These are phyloP conservation scores for Nezara viridula DNA, from an alignment of 2,888 invertebrate genomes.

Conservation along the genomic window DNA sequence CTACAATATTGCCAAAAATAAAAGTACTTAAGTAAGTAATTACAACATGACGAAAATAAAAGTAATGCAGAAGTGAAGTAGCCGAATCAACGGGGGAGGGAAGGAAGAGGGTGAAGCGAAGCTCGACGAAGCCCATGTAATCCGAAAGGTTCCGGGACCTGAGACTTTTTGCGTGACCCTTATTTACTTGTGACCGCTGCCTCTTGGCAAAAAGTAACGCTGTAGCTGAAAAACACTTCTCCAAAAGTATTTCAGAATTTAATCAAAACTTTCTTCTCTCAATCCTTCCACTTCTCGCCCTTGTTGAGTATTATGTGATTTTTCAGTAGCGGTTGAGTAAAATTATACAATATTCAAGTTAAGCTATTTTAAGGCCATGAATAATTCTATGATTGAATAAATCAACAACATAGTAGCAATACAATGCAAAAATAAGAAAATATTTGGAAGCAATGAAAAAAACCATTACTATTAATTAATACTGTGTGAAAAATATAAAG, in stretches of 20 bases:
- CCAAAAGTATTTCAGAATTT: slow-evolving; percentile 28
- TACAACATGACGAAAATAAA: background rate
- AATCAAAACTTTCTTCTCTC: slow-evolving; percentile 39
- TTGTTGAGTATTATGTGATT: background rate
- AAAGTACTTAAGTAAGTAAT: no score
- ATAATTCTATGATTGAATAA: background rate
- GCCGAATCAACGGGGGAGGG: background rate
- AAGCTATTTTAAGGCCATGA: background rate
- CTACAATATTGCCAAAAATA: no score
- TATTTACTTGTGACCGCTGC: slow-evolving; percentile 22
- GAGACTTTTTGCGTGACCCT: slow-evolving; percentile 24
- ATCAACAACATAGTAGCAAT: background rate
- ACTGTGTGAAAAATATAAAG: no score
- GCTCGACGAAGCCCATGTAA: background rate
- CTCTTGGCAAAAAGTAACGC: background rate
- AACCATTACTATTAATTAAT: no score
- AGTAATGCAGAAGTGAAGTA: background rate
- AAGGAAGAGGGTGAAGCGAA: background rate
- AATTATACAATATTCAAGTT: background rate
- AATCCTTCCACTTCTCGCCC: background rate
- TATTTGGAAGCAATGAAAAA: no score
- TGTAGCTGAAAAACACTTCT: background rate
- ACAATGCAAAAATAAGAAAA: no score
- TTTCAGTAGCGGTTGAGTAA: background rate
- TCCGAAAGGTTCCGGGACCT: background rate